Evolutionary conservation across 2,113 vertebrate genomes (phyloP), one percentile per base, ranked within the genome.

Genomic region (Copsychus sechellarum): DNA sequence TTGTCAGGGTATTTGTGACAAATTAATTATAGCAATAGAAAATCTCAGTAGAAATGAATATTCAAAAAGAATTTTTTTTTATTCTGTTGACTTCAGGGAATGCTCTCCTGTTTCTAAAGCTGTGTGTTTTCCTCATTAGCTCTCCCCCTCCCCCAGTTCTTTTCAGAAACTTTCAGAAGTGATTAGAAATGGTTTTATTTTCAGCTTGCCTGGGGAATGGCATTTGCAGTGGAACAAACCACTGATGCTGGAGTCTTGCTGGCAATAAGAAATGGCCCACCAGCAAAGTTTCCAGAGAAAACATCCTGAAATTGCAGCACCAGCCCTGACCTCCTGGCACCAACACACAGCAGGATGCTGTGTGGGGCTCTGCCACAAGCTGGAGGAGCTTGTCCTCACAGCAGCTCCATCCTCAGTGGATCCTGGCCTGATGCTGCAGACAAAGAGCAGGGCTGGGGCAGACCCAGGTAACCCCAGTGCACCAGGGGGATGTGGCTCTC

Each of bases 1-100:
- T 96, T 87, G 93, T 96, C 97, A 96, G 96, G 61, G 4, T 71
- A 81, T 96, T 95, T 86, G 76, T 93, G 95, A 96, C 96, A 96
- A 97, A 94, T 96, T 95, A 97, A 96, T 97, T 95, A 94, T 18
- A 94, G 85, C 18, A 15, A 96, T 88, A 92, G 84, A 61, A 88
- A 94, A 79, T 77, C 66, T 36, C 79, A 3, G 79, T 67, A 87
- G 83, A 92, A 94, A 93, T 89, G 69, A 90, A 81, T 89, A 87
- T 66, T 93, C 50, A 57, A 86, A 72, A 95, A 62, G 72, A 51
- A 1, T 6, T 43, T 36, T 88, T 88, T 70, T 85, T 65, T 40
- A 77, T 51, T 57, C 72, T 94, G 69, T 81, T 95, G 88, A 83
- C 86, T 93, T 96, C 66, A 84, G 92, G 82, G 90, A 94, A 83